Conservation (phyloP, 2,888 invertebrate genomes). For the Macropis europaea region DNA sequence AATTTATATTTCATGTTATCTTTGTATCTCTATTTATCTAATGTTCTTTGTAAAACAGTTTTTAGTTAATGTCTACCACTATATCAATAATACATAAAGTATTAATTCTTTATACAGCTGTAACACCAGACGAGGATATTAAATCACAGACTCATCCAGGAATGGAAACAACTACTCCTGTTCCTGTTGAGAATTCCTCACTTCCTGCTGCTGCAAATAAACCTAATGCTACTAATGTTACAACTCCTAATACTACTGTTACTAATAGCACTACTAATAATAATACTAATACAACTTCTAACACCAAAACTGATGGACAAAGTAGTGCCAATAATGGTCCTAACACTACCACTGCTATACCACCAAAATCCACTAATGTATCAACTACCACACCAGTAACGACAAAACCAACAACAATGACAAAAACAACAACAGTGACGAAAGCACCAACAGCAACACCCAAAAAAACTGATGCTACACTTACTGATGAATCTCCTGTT, state of each 20-base stretch:
- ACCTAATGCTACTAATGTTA: not conserved
- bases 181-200: not conserved
- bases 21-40: no score
- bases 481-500: constrained; percentile 68
- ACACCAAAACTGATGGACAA: no score
- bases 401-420: not conserved
- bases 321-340: no score
- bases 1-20: no score
- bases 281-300: constrained; percentile 27
- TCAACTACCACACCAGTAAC: constrained; percentile 10
- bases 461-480: constrained; percentile 4
- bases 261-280: not conserved
- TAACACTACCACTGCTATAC: constrained; percentile 12
- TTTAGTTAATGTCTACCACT: not conserved
- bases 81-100: not conserved
- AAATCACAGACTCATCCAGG: not conserved
- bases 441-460: not conserved
- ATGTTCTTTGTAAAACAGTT: not conserved
- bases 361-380: constrained; percentile 24
- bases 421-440: constrained; percentile 28
- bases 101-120: constrained; percentile 40
- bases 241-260: not conserved
- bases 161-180: not conserved
- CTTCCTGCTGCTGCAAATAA: not conserved
- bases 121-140: not conserved